Evolutionary conservation across 2,113 vertebrate species (phyloP).

Genomic region (Xenotilapia flavipinnis): DNA sequence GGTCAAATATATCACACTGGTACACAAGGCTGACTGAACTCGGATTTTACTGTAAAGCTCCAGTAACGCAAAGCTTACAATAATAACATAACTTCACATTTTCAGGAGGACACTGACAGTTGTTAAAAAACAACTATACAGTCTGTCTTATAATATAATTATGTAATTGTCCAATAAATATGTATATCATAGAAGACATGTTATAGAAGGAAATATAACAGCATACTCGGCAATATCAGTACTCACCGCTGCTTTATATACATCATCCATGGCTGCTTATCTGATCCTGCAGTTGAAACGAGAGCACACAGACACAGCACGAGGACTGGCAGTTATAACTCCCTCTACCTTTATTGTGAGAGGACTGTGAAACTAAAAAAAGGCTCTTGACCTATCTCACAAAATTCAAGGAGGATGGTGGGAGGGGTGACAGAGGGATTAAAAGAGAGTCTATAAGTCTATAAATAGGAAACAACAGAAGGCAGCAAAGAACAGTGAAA

Average conservation of each 20-base stretch:
- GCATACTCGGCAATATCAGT: background rate
- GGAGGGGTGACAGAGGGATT: slow-evolving; percentile 27
- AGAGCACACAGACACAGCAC: slow-evolving; percentile 28
- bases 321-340: slow-evolving; percentile 40
- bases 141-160: background rate
- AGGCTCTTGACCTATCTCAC: slow-evolving; percentile 29
- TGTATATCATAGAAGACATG: background rate
- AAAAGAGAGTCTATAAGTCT: slow-evolving; percentile 12
- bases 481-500: slow-evolving; percentile 29
- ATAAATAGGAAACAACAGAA: slow-evolving; percentile 59
- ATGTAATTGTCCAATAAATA: background rate
- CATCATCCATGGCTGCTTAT: slow-evolving; percentile 74
- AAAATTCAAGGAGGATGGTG: slow-evolving; percentile 43
- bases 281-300: slow-evolving; percentile 14
- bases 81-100: background rate
- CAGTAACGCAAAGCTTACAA: background rate
- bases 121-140: background rate
- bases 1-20: background rate
- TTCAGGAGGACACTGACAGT: background rate
- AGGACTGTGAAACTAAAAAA: slow-evolving; percentile 48
- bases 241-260: slow-evolving; percentile 80
- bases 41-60: background rate
- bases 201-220: background rate
- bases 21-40: background rate
- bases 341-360: slow-evolving; percentile 49